Base-by-base conservation (phyloP, 2,888 invertebrate genomes). In the Plusia festucae region DNA sequence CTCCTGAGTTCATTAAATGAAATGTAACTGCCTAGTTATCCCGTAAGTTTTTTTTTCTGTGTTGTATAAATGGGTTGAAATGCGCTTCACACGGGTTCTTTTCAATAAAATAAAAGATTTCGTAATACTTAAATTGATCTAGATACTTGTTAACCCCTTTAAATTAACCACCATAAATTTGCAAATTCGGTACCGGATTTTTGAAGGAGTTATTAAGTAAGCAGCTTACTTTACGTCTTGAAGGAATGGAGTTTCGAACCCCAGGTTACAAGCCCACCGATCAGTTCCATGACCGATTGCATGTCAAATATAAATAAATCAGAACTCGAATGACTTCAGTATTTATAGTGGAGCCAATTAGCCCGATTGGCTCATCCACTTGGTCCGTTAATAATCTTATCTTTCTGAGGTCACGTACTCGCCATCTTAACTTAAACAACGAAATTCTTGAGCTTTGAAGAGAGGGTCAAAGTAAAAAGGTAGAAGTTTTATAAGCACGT, bases 391-490 rank as follows among this genome's bases (percentile, higher is more conserved):
- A 49, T 20, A 49, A 49, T 49, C 46, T 49, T 49, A 49, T 49
- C 46, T 20, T 9, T 20, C 9, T 20, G 46, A 49, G 46, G 46
- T 20, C 46, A 20, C 46, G 46, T 20, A 16, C 46, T 20, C 18
- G 11, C 18, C 18, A 49, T 49, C 46, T 49, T 18, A 40, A 40
- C 46, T 20, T 49, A 18, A 9, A 46, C 46, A 49, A 20, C 18
- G 3, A 2, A 46, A 46, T 46, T 46, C 11, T 49, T 20, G 46
- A 49, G 20, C 46, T 49, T 49, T 4, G 9, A n/a, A 44, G 16
- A 49, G 46, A 7, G 40, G 46, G 46, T 49, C 46, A 49, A 20
- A 49, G 46, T 49, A 49, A 49, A 49, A 49, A 49, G 46, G 18
- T 49, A 20, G 46, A 49, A 18, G 20, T 18, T 18, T 49, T 18